Base-by-base conservation (phyloP, 2,113 vertebrate species). In the Tympanuchus pallidicinctus region DNA sequence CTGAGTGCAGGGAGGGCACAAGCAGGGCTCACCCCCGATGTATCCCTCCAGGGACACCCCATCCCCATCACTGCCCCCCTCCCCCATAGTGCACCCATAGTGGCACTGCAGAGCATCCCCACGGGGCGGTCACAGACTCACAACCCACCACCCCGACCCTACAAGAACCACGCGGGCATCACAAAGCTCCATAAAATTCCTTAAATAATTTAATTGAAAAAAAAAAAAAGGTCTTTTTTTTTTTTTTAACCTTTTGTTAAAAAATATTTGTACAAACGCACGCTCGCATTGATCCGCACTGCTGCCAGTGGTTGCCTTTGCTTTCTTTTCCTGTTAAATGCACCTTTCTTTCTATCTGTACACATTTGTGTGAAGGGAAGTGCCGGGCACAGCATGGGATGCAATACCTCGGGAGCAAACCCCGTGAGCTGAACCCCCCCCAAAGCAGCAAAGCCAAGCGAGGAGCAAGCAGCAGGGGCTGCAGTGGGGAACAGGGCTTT, bases 141-240 rank as follows among this genome's bases (percentile, higher is more conserved):
- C 27, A 54, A 28, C 54, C 54, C 17, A 11, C 47, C 36, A 17
- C 27, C 61, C 64, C 34, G 52, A 85, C 45, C 57, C 45, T 20
- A 36, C 73, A 96, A 94, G 74, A 96, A 96, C 40, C 81, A 95
- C 65, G 0, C 96, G 70, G 43, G 52, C 40, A 80, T 76, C 1
- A 1, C 28, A 74, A 43, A 85, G 69, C 67, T 96, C 93, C 91
- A 77, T 94, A 97, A 98, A 97, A 97, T 98, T 98, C 98, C 98
- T 98, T 98, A 98, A 98, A 98, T 98, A 98, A 98, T 98, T 98
- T 99, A 98, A 99, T 98, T 98, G 98, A 98, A 98, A 99, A 98
- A 30, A 56, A 14, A 54, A 54, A 61, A 59, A 38, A 38, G 9
- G 32, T 13, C 19, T 34, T 24, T 61, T 36, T 93, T 96, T 34